A percentile compares a stretch with the other conserved stretches of the same genome.
Evolutionary conservation across 1,140 invertebrate species (phyloP).

Genomic region (Formica selysi): DNA sequence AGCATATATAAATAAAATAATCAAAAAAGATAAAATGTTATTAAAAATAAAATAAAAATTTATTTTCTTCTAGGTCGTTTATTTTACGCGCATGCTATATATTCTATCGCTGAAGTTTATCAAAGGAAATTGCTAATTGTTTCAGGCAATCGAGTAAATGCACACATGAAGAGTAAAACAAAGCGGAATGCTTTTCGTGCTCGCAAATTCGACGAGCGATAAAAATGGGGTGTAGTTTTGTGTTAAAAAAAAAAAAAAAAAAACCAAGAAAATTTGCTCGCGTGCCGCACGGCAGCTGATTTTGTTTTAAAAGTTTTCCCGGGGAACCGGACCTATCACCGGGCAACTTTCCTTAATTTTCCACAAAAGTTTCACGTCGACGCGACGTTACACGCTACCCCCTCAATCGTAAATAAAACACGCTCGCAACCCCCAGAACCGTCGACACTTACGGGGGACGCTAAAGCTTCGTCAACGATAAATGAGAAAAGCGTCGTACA

Average conservation of each 20-base stretch:
- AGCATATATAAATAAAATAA: not conserved
- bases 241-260: not conserved
- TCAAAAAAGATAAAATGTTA: not conserved
- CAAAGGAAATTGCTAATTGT: slow-evolving; percentile 47
- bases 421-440: not conserved
- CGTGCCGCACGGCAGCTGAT: slow-evolving; percentile 53
- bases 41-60: slow-evolving; percentile 3
- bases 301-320: slow-evolving; percentile 50
- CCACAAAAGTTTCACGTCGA: slow-evolving; percentile 38
- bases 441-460: slow-evolving; percentile 4
- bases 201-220: slow-evolving; percentile 35
- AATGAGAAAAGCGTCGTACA: slow-evolving; percentile 22
- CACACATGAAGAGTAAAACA: slow-evolving; percentile 16
- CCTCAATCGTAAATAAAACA: slow-evolving; percentile 38
- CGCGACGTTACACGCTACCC: slow-evolving; percentile 44
- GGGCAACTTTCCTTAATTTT: slow-evolving; percentile 58
- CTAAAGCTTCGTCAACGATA: slow-evolving; percentile 15
- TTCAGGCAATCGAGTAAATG: slow-evolving; percentile 18
- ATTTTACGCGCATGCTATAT: not conserved
- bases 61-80: not conserved
- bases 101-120: not conserved
- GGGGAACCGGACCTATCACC: slow-evolving; percentile 27
- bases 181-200: slow-evolving; percentile 5
- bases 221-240: slow-evolving; percentile 35
- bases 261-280: slow-evolving; percentile 34